Base-by-base conservation (phyloP, 2,113 vertebrate species). In the Sakesphorus luctuosus region DNA sequence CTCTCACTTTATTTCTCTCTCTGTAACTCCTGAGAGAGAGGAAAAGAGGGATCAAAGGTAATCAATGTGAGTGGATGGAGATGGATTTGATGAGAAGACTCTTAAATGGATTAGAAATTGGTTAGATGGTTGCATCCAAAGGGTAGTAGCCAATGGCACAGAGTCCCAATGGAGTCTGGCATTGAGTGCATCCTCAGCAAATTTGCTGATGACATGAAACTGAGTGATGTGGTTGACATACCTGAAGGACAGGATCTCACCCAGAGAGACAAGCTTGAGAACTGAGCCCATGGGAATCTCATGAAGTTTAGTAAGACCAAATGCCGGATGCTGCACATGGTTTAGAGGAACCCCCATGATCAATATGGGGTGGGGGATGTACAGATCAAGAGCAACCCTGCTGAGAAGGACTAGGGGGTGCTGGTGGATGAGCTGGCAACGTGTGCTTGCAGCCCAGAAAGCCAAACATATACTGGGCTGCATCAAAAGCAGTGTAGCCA, bases 141-240 rank as follows among this genome's bases (percentile, higher is more conserved):
- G 25, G 8, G n/a, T 59, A 24, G 33, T 24, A 50, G 18, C 35
- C 20, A 68, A 35, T 35, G 13, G 13, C 19, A 46, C n/a, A 61
- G 19, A 38, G 29, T 55, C 20, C 40, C 0, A 0, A 26, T 23
- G 25, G 40, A 49, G 40, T 55, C 17, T 69, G 40, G 35, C 13
- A 55, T 33, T 18, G 40, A 43, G 14, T 49, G 55, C 47, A 69
- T 4, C 35, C 47, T 56, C 49, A 83, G 40, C 10, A 56, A 19
- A 43, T 56, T 62, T 69, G 47, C 63, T 26, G 35, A 69, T 49
- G 11, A 43, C 35, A 55, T 11, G 28, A 49, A 69, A 40, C 4
- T 33, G 25, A 10, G 47, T 55, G 11, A 31, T 69, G 26, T 21
- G 38, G 20, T 26, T 69, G 62, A 62, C 47, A 40, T 17, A 43